Percentiles rank a stretch among this genome's conserved stretches.
Conservation (phyloP, 2,113 vertebrate genomes). For the Pseudonaja textilis region DNA sequence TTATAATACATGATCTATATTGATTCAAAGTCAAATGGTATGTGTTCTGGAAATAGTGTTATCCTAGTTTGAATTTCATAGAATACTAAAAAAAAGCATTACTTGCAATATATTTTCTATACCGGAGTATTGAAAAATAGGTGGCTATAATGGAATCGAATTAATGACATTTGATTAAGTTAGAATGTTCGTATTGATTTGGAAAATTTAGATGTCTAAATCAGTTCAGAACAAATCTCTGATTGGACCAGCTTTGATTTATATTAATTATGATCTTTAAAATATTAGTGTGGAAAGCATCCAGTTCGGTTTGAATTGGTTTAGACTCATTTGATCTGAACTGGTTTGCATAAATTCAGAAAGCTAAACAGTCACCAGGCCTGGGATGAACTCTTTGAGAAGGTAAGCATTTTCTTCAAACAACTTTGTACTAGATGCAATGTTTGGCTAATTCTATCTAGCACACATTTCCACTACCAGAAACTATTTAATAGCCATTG, state of each 20-base stretch:
- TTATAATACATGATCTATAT: background rate
- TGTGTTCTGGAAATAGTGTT: background rate
- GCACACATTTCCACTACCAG: background rate
- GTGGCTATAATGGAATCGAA: background rate
- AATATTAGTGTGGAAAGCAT: background rate
- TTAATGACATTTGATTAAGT: background rate
- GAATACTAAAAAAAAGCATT: background rate
- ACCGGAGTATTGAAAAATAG: background rate
- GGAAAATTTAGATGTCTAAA: background rate
- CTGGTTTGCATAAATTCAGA: background rate
- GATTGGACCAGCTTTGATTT: background rate
- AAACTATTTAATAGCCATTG: background rate
- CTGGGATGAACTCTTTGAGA: background rate
- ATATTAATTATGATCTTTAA: background rate
- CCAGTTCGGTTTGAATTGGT: background rate
- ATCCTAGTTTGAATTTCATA: background rate
- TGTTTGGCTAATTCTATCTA: background rate
- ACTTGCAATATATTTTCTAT: background rate
- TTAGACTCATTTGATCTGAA: background rate
- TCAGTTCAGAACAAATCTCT: background rate
- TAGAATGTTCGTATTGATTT: background rate
- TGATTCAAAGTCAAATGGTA: background rate
- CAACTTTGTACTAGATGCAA: background rate
- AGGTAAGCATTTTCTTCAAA: background rate
- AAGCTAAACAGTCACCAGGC: background rate